Base-by-base conservation (phyloP, 2,113 vertebrate species). In the Heterochromis multidens region DNA sequence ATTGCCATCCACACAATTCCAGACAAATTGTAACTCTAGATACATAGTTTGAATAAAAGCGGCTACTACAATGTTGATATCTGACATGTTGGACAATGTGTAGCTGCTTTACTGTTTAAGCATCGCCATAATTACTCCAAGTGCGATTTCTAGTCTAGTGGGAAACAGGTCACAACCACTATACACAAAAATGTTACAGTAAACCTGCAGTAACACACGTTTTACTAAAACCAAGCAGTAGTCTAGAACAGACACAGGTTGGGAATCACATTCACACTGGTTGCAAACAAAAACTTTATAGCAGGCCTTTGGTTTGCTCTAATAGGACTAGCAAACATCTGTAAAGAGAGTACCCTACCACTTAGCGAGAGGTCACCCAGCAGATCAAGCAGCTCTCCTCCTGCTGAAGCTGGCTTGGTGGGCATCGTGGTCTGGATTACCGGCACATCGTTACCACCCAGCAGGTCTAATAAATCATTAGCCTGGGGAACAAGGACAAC, bases 321-420 rank as follows among this genome's bases (percentile, higher is more conserved):
- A 10, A 72, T 72, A 33, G 21, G 13, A 16, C 14, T n/a, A 10
- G 19, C 2, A 12, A 14, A 70, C 21, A 77, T 4, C 14, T 25
- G 25, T 86, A 60, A 60, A 79, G 58, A 23, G 14, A 56, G 61
- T 7, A 52, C 54, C 95, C 92, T 90, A 99, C 99, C 97, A 95
- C 97, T 96, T 86, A 99, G 93, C 40, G 96, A 98, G 87, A 99
- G 97, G 89, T 98, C 99, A 90, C 98, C 98, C 67, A 99, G 95
- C 52, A 99, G 97, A 88, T 99, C 98, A 65, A 99, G 97, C 77
- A 99, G 97, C 92, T 99, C 98, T 90, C 98, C 99, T 87, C 98
- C 99, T 91, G 97, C 97, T 93, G 97, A 97, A 21, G 96, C 95
- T 37, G 97, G 97, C 93, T 99, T 99, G 83, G 92, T 97, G 91